Evolutionary conservation across 2,888 invertebrate genomes (phyloP), one percentile per base, ranked within the genome.

Genomic region (Ennomos fuscantarius): DNA sequence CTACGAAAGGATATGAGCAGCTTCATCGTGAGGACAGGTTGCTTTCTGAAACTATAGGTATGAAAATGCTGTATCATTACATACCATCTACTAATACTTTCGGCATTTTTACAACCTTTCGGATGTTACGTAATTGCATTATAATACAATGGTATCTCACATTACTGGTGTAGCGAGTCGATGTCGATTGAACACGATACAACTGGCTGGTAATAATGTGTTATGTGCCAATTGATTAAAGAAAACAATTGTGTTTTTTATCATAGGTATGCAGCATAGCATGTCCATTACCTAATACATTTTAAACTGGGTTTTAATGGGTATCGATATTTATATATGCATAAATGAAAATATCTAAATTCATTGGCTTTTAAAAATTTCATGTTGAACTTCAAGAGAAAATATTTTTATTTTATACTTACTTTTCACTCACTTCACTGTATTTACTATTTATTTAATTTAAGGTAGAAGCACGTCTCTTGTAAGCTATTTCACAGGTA

Each of bases 111-210:
- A 63, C 62, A 60, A 63, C 55, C 56, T 60, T 59, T 43, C 48
- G 33, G 32, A 49, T 32, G 60, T 67, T 63, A 65, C 57, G 62
- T 60, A 63, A 68, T 53, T 52, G 39, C 49, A 62, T 55, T 60
- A 48, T 56, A 53, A 56, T 55, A 60, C 60, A 60, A 60, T 60
- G 51, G 60, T 37, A 15, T 45, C 46, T 50, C 35, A 41, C 52
- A 15, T 49, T 33, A 39, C 24, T 24, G 24, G 24, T 24, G 44
- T 41, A 53, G 41, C 39, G 53, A 45, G 52, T 36, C 36, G 45
- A 47, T 49, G 55, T 36, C 36, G 45, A 47, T 52, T 55, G 62
- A 46, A 55, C 43, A 33, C 40, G 47, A 48, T 52, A 52, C 51
- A 34, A 52, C 48, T 50, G 52, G 48, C 56, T 51, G 37, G 43